Conservation (phyloP, 2,888 invertebrate species). For the Leptinotarsa rubiginosa region DNA sequence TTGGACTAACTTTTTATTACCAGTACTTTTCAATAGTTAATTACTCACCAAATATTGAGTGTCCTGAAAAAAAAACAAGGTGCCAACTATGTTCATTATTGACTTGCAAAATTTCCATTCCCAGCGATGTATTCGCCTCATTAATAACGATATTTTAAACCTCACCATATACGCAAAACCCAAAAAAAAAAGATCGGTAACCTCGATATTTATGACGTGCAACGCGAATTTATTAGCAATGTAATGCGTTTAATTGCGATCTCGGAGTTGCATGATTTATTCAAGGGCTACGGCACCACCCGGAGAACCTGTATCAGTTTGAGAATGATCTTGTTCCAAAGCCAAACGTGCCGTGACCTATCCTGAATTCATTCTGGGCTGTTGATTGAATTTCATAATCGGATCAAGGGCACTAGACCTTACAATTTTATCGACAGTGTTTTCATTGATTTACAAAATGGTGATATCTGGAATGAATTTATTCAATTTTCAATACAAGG, state of each 20-base stretch:
- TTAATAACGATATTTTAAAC: constrained; percentile 17
- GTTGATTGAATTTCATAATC: constrained; percentile 15
- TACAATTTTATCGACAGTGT: neutral
- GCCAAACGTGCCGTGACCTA: constrained; percentile 14
- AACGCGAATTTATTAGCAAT: constrained; percentile 20
- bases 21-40: no score
- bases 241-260: constrained; percentile 25
- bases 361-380: neutral
- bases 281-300: neutral
- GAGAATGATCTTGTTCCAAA: constrained; percentile 2
- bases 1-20: no score
- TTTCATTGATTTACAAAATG: no score
- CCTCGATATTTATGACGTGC: constrained; percentile 25
- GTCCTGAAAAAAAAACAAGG: neutral
- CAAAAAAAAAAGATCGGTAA: constrained; percentile 17
- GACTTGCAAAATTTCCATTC: neutral
- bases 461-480: no score
- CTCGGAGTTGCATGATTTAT: constrained; percentile 23
- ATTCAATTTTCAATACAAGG: no score
- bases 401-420: constrained; percentile 9
- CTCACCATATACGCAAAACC: neutral
- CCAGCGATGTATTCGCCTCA: constrained; percentile 6
- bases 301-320: neutral
- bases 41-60: no score
- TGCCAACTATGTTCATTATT: neutral